Conservation (phyloP, 2,797 vertebrate genomes). For the Centroberyx gerrardi region DNA sequence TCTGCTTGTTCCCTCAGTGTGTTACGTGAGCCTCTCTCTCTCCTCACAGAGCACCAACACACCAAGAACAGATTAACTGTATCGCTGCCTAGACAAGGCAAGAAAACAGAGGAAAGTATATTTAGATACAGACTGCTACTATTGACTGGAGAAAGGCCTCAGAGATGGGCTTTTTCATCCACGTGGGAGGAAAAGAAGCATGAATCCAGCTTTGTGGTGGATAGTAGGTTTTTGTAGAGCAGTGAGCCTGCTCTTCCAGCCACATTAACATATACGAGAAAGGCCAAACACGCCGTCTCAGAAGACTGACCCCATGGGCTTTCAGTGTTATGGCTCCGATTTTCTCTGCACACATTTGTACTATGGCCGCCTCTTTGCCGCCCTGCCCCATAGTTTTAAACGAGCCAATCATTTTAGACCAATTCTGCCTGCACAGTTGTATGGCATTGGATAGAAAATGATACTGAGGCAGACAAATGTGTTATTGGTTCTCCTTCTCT, state of each 20-base stretch:
- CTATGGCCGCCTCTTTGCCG: constrained; percentile 13
- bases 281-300: constrained; percentile 59
- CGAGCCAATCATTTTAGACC: constrained; percentile 39
- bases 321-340: constrained; percentile 45
- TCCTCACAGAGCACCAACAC: constrained; percentile 13
- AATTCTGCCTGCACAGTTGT: constrained; percentile 24
- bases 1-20: constrained; percentile 40
- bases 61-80: constrained; percentile 62
- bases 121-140: constrained; percentile 81
- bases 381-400: constrained; percentile 24
- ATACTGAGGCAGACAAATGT: neutral
- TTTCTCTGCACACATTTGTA: constrained; percentile 35
- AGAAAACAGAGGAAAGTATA: constrained; percentile 68
- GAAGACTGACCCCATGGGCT: constrained; percentile 49
- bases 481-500: constrained; percentile 6
- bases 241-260: constrained; percentile 53
- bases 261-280: constrained; percentile 56
- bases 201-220: constrained; percentile 68
- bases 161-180: constrained; percentile 68
- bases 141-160: constrained; percentile 77
- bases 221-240: constrained; percentile 60
- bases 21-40: constrained; percentile 30
- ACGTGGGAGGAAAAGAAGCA: constrained; percentile 79
- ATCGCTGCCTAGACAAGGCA: constrained; percentile 60
- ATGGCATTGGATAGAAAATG: constrained; percentile 1